These are phyloP conservation scores for Eptesicus fuscus DNA, from an alignment of 2,113 vertebrate species.

Conservation along the genomic window DNA sequence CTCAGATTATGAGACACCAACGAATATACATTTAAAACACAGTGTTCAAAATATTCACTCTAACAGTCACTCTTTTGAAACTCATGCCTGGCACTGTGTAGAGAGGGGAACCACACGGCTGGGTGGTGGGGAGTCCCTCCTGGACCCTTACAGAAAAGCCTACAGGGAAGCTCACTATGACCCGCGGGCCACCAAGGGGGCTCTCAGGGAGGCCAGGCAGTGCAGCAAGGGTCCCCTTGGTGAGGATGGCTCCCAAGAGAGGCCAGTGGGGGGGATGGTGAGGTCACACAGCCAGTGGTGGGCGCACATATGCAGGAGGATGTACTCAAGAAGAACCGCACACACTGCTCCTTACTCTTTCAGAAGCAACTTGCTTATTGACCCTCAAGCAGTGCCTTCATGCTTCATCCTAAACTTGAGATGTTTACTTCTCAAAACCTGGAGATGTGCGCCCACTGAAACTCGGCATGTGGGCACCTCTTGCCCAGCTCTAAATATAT, in stretches of 20 bases:
- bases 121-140: rapidly evolving
- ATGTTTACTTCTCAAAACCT: no score
- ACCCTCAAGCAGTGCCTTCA: rapidly evolving
- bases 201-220: rapidly evolving
- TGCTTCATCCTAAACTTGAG: not conserved
- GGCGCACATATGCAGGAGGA: rapidly evolving
- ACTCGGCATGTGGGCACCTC: rapidly evolving
- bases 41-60: not conserved
- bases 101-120: rapidly evolving
- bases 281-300: rapidly evolving
- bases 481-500: rapidly evolving
- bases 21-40: no score
- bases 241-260: rapidly evolving
- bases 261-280: rapidly evolving
- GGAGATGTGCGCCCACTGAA: not conserved
- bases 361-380: not conserved
- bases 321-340: rapidly evolving
- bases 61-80: not conserved
- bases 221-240: not conserved
- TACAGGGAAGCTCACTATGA: rapidly evolving
- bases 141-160: rapidly evolving
- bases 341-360: rapidly evolving
- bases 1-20: rapidly evolving
- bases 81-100: rapidly evolving
- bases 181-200: rapidly evolving